phyloP scores from a whole-genome alignment of 2,888 invertebrate genomes.

The Plutella xylostella region DNA sequence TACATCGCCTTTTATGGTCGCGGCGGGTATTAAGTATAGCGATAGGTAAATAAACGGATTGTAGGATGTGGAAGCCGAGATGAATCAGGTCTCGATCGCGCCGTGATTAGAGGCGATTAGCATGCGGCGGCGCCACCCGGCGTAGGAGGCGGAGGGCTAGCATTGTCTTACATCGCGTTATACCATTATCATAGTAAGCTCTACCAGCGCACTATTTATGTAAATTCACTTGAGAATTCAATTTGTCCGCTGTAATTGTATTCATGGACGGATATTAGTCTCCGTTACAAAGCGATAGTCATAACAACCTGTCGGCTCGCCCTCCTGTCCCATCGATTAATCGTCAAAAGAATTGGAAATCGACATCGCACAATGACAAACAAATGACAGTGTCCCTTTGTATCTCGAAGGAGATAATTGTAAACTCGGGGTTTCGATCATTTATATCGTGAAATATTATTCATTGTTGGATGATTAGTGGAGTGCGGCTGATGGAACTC shows the following conservation, averaged over 20 bases:
- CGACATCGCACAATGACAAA: conserved; percentile 1
- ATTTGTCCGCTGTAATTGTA: conserved; percentile 55
- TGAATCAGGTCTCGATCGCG: conserved; percentile 64
- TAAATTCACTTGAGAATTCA: conserved; percentile 62
- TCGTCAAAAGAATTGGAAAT: conserved; percentile 5
- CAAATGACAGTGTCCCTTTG: conserved; percentile 3
- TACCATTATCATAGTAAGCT: conserved; percentile 50
- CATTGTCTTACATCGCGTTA: conserved; percentile 63
- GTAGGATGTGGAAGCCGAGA: conserved; percentile 45
- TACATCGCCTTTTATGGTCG: conserved; percentile 63
- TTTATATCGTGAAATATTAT: conserved; percentile 26
- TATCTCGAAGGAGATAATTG: conserved; percentile 1
- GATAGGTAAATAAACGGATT: conserved; percentile 64
- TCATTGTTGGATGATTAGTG: conserved; percentile 29
- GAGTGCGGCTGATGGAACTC: conserved; percentile 26
- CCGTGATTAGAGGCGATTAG: conserved; percentile 64
- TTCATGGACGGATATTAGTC: conserved; percentile 48
- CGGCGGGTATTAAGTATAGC: conserved; percentile 49
- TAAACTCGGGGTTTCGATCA: conserved; percentile 14
- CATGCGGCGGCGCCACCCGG: conserved; percentile 38
- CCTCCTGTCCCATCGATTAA: background rate
- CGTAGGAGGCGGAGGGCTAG: conserved; percentile 59
- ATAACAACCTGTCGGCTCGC: conserved; percentile 32
- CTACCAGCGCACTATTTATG: conserved; percentile 62
- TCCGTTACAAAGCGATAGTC: conserved; percentile 19